Base-by-base conservation (phyloP, 2,888 invertebrate species). In the Nymphalis urticae region DNA sequence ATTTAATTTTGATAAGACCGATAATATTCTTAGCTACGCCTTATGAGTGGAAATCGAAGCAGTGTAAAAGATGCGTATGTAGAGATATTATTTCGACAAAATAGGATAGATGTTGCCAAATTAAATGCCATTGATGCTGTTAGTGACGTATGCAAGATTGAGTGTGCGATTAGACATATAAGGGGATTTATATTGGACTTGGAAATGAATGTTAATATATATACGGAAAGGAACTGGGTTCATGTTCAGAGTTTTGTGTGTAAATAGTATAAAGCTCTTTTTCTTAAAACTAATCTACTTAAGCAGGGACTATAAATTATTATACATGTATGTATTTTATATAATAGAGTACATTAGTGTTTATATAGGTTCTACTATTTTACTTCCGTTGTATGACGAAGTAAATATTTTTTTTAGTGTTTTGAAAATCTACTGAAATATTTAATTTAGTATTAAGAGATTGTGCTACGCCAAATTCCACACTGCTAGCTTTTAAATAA, bases 241-340 rank as follows among this genome's bases (percentile, higher is more conserved):
- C 36, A 58, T 69, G 69, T 73, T 56, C 65, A 32, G 61, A 67
- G 71, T 66, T 56, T 50, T 65, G 64, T 71, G 62, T 68, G 60
- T 32, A 56, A 59, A 50, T 71, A 62, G 58, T 66, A 53, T 47
- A 19, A 66, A 65, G 59, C 42, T 32, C 13, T 58, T n/a, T 65
- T 66, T 69, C 60, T 32, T 32, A 13, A 69, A 54, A 51, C 64
- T 73, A 71, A 54, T 65, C 71, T 75, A 73, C 73, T 54, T 10
- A 73, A 75, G 71, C 71, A 32, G 64, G 21, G 36, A 48, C 62
- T 59, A 69, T 19, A 53, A 16, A 19, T 62, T 62, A 56, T 13
- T 42, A 42, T 42, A 42, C 2, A 21, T 21, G 21, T 21, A 21
- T 13, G 13, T 42, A 42, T 32, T 48, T 21, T 60, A 51, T 59